Conservation (phyloP, 2,888 invertebrate genomes). For the Aspidapion aeneum region DNA sequence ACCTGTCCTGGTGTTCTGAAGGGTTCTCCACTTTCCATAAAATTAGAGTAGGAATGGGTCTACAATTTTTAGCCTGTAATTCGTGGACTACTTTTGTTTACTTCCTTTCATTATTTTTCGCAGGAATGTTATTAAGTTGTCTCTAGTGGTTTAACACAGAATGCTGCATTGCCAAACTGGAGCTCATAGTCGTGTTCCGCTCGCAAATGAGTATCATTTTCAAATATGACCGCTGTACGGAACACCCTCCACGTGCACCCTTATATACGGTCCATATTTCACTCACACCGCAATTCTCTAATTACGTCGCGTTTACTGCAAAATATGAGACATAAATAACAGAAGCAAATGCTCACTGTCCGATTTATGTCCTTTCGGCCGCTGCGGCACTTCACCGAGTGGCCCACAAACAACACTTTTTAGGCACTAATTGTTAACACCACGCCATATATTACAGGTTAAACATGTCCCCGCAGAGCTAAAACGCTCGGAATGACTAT, state of each 20-base stretch:
- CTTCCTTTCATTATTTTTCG: too few relatives aligned
- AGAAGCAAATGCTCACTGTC: constrained; percentile 46
- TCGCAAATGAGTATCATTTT: too few relatives aligned
- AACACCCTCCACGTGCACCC: constrained; percentile 22
- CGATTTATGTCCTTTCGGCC: constrained; percentile 40
- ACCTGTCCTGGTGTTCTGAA: too few relatives aligned
- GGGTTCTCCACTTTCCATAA: too few relatives aligned
- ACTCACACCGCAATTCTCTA: constrained; percentile 50
- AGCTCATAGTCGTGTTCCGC: too few relatives aligned
- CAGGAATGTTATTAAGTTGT: too few relatives aligned
- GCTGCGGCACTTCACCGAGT: constrained; percentile 34
- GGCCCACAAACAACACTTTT: constrained; percentile 37
- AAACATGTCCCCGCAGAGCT: constrained; percentile 15
- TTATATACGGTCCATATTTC: constrained; percentile 46
- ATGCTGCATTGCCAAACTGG: too few relatives aligned
- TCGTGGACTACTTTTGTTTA: too few relatives aligned
- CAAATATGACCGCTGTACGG: neutral
- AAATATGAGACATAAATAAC: constrained; percentile 51
- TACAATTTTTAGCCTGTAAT: too few relatives aligned
- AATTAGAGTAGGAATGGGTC: too few relatives aligned
- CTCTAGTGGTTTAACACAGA: too few relatives aligned
- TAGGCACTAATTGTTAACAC: constrained; percentile 37
- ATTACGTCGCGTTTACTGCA: constrained; percentile 49
- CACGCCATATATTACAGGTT: constrained; percentile 34
- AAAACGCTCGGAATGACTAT: constrained; percentile 1